Evolutionary conservation across 2,797 vertebrate genomes (phyloP).

Genomic region (Sebastes jordani): DNA sequence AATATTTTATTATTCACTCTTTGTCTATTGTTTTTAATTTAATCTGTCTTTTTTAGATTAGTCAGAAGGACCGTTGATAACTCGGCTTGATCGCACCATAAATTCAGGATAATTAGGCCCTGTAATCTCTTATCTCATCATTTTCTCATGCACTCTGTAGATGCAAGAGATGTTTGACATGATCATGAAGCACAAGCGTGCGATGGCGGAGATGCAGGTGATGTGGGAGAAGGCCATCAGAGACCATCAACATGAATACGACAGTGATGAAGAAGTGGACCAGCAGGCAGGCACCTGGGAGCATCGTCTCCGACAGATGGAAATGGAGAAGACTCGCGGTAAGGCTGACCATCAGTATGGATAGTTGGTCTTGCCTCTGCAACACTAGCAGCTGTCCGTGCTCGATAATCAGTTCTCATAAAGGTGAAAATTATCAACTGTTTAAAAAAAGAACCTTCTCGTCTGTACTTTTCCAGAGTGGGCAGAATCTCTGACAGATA

Average conservation of each 20-base stretch:
- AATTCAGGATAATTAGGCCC: not conserved
- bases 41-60: not conserved
- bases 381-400: not conserved
- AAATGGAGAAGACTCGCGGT: conserved; percentile 99
- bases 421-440: not conserved
- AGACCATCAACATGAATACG: conserved; percentile 96
- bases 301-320: conserved; percentile 94
- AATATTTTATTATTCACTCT: not conserved
- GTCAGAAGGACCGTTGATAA: not conserved
- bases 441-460: not conserved
- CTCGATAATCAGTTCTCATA: not conserved
- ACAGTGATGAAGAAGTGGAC: conserved; percentile 97
- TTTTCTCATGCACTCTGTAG: conserved; percentile 65
- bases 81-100: not conserved
- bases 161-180: conserved; percentile 99
- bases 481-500: conserved; percentile 97
- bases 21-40: not conserved
- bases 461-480: conserved; percentile 85
- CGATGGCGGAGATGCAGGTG: conserved; percentile 97
- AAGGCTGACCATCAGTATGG: not conserved
- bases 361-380: not conserved
- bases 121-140: not conserved
- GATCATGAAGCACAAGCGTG: conserved; percentile 98
- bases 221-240: conserved; percentile 95
- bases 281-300: conserved; percentile 93